A percentile compares a stretch with the other conserved stretches of the same genome.
Conservation (phyloP, 2,113 vertebrate genomes). For the Emydocephalus ijimae region DNA sequence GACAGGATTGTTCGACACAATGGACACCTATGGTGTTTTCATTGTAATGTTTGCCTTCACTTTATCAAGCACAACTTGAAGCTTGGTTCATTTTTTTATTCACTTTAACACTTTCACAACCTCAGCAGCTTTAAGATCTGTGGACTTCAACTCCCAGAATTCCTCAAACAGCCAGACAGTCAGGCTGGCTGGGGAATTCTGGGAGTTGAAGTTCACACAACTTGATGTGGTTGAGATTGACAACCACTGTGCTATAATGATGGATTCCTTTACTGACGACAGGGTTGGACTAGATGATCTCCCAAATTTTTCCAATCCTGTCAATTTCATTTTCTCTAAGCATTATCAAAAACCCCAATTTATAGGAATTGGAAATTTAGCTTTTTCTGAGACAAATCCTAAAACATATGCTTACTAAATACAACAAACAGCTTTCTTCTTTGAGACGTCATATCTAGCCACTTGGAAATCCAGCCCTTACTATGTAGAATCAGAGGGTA, state of each 20-base stretch:
- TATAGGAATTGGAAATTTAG: background rate
- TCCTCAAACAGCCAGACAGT: background rate
- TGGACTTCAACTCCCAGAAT: background rate
- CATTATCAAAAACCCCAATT: background rate
- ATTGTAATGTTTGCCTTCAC: too few species aligned
- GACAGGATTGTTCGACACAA: too few species aligned
- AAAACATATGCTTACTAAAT: background rate
- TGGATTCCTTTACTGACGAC: too few species aligned
- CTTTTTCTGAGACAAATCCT: background rate
- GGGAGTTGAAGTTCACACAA: background rate
- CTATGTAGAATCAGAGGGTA: background rate
- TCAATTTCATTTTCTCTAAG: background rate
- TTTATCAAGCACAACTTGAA: too few species aligned
- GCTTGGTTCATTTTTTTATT: too few species aligned
- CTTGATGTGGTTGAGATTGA: background rate
- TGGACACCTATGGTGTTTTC: too few species aligned
- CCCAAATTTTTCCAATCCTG: background rate
- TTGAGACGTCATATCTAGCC: background rate
- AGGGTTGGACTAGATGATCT: background rate
- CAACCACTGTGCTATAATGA: too few species aligned
- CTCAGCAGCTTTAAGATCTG: background rate
- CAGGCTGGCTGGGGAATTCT: background rate
- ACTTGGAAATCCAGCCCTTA: background rate
- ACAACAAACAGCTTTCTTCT: background rate
- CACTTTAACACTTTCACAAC: too few species aligned